Conservation (phyloP, 2,888 invertebrate genomes). For the Harmothoe impar region DNA sequence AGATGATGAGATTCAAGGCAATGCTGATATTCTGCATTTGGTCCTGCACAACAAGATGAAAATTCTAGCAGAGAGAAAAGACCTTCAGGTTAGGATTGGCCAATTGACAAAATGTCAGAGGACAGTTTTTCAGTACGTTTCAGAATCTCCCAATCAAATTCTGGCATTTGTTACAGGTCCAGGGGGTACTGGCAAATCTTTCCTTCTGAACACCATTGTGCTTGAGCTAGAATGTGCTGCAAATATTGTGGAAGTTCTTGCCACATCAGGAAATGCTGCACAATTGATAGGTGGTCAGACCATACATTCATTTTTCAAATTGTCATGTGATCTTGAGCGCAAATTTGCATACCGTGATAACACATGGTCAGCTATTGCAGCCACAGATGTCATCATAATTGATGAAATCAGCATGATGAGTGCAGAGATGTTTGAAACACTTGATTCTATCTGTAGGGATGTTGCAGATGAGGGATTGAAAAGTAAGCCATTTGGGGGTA, state of each 20-base stretch:
- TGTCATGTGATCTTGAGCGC: background rate
- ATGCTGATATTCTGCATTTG: background rate
- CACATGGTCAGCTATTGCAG: conserved; percentile 30
- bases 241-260: conserved; percentile 51
- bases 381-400: conserved; percentile 54
- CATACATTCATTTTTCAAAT: conserved; percentile 45
- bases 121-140: background rate
- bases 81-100: background rate
- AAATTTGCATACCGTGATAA: background rate
- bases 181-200: no score
- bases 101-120: background rate
- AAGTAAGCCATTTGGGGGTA: background rate
- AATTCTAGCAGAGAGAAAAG: conserved; percentile 12
- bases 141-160: background rate
- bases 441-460: conserved; percentile 52
- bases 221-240: conserved; percentile 1
- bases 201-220: conserved; percentile 17
- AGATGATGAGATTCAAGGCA: background rate
- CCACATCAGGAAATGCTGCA: no score
- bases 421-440: background rate
- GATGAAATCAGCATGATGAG: no score
- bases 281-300: conserved; percentile 35
- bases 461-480: background rate
- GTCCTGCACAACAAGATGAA: background rate
- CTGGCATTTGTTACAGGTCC: conserved; percentile 10